Evolutionary conservation across 2,888 invertebrate species (phyloP), one percentile per base, ranked within the genome.

Genomic region (Thecocarcelia acutangulata): DNA sequence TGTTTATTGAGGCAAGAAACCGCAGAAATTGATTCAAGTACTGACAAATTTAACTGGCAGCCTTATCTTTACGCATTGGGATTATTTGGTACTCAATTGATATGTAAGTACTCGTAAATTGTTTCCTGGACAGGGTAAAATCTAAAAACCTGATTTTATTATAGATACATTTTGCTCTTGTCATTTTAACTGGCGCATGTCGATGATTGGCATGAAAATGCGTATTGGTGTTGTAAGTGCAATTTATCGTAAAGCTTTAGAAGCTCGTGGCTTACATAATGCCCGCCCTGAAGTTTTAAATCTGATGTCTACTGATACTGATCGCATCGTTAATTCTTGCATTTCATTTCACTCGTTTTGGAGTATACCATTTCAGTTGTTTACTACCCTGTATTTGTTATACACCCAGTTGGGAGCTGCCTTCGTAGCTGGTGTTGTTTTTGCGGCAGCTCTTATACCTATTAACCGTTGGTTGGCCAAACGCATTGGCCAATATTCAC

Each of bases 231-330:
- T 98, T 44, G 93, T 98, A 0, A 95, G 96, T 5, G 93, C 95
- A 13, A 93, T 97, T 79, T 97, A 98, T 87, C 93, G 94, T 9
- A 83, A 93, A 91, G 74, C 92, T 84, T 84, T 91, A 89, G 85
- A 92, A 88, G 85, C 93, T 86, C 85, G 90, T 86, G 85, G 92
- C 87, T 86, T 92, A 2, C 86, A 87, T 37, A 88, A 89, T 46
- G 86, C 92, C 13, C 92, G 95, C 48, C 98, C 98, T 0, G 96
- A 98, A 92, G 95, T 99, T 75, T 94, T 98, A 1, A 99, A 99
- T 91, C 96, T 97, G 85, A 97, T 99, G 96, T 98, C 98, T 37
- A 97, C 97, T 0, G 99, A 99, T 89, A 96, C 96, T 0, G 98
- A 98, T 89, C 93, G 98, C 85, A 96, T 99, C 85, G 96, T 98